Evolutionary conservation across 1,140 invertebrate genomes (phyloP).

Genomic region (Caenorhabditis inopinata): DNA sequence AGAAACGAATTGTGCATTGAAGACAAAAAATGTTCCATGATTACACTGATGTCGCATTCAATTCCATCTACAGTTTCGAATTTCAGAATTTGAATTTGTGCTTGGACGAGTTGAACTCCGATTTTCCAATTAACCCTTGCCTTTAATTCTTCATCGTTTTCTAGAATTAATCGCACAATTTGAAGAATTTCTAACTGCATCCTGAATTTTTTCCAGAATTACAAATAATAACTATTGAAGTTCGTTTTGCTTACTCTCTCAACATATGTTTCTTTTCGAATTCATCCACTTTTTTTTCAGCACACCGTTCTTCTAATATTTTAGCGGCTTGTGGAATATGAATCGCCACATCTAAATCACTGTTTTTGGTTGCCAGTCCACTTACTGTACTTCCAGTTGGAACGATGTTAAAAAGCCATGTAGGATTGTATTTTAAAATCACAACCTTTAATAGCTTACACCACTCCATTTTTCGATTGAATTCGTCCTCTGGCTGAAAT

Average conservation of each 20-base stretch:
- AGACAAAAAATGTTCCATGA: not conserved
- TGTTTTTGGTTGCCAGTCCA: constrained; percentile 5
- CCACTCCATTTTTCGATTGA: not conserved
- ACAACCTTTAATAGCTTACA: not conserved
- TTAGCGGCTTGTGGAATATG: constrained; percentile 7
- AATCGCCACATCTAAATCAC: not conserved
- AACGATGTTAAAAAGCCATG: not conserved
- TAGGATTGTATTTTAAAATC: not conserved
- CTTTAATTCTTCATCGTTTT: not conserved
- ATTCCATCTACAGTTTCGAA: not conserved
- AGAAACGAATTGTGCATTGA: constrained; percentile 14
- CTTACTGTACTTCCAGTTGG: constrained; percentile 16
- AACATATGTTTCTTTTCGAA: not conserved
- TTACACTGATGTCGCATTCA: not conserved
- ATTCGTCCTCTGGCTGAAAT: not conserved
- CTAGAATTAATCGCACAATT: not conserved
- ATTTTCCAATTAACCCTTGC: not conserved
- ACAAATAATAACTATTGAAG: not conserved
- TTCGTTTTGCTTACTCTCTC: not conserved
- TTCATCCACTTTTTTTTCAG: not conserved
- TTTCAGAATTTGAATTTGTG: constrained; percentile 10
- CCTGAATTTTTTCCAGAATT: not conserved
- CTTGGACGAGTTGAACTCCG: constrained; percentile 7
- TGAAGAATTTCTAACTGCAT: not conserved
- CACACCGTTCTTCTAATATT: not conserved